Base-by-base conservation (phyloP, 2,888 invertebrate genomes). In the Alloscopus bannaensis region DNA sequence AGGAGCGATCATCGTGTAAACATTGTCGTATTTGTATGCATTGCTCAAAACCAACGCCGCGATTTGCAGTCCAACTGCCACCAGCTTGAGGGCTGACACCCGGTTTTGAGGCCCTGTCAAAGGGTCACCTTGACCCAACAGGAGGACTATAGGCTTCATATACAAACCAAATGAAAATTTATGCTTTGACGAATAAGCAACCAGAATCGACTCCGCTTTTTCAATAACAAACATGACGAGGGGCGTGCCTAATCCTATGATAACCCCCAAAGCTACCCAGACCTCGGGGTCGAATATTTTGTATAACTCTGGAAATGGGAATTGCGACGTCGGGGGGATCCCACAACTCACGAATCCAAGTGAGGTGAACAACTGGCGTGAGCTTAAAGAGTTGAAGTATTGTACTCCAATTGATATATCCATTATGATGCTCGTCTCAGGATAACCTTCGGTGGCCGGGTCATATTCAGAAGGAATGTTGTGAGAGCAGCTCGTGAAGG, bases 1-100 rank as follows among this genome's bases (percentile, higher is more conserved):
- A n/a, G 64, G 42, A 1, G 42, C 29, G 24, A 64, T 42, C 64
- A 64, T 40, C 1, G 6, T 26, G n/a, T 64, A 42, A 42, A 64
- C 16, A 45, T 64, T 64, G 16, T 29, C 24, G 22, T 42, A n/a
- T 42, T 29, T 16, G 36, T 64, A 64, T 11, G 64, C 64, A 31
- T 64, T 64, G 42, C 42, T 64, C 6, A 64, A 26, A 3, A 64
- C 45, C 11, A 42, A 22, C 2, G 16, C 40, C 20, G 64, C 42
- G 16, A 64, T 24, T 2, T 26, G 24, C 16, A 42, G 24, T 40
- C 13, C n/a, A 3, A 42, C 64, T 42, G 26, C 24, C 13, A 60
- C 1, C 57, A 26, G 28, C 57, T 57, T 57, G 20, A 57, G 11
- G 11, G 24, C 8, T 26, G 29, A 20, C 18, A 28, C 16, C n/a